Conservation (phyloP, 1,140 invertebrate genomes). For the Saccostrea cuccullata region DNA sequence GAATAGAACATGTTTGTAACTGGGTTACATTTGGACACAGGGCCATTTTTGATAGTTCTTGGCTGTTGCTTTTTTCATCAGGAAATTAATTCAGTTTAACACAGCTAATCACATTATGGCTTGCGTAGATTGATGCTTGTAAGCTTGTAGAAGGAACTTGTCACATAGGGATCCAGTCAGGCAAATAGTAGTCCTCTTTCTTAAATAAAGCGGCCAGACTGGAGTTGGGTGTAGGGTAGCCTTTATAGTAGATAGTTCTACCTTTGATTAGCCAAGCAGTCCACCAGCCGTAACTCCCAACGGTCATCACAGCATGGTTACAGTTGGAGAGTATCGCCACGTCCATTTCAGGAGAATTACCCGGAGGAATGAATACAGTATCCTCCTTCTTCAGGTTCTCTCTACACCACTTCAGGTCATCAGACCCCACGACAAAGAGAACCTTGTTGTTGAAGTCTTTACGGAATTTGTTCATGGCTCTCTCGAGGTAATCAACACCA, state of each 20-base stretch:
- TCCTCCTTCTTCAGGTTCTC: slow-evolving; percentile 47
- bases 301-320: slow-evolving; percentile 67
- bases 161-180: slow-evolving; percentile 50
- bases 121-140: too few species aligned
- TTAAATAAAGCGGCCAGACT: slow-evolving; percentile 43
- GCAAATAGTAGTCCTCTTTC: slow-evolving; percentile 47
- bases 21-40: too few species aligned
- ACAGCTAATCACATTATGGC: too few species aligned
- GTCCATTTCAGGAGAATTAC: slow-evolving; percentile 67
- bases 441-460: slow-evolving; percentile 49
- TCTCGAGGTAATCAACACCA: slow-evolving; percentile 49
- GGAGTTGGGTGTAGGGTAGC: slow-evolving; percentile 55
- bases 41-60: too few species aligned
- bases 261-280: slow-evolving; percentile 66
- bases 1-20: too few species aligned
- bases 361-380: slow-evolving; percentile 48
- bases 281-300: slow-evolving; percentile 70
- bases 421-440: slow-evolving; percentile 64
- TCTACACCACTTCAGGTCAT: slow-evolving; percentile 63
- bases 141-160: not conserved
- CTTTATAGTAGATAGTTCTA: slow-evolving; percentile 63
- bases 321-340: slow-evolving; percentile 64
- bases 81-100: too few species aligned
- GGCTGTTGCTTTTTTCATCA: too few species aligned
- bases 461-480: slow-evolving; percentile 60